Evolutionary conservation across 92 coral and sea anemone genomes (phyloP), one percentile per base, ranked within the genome.

Genomic region (Bergia sp.): DNA sequence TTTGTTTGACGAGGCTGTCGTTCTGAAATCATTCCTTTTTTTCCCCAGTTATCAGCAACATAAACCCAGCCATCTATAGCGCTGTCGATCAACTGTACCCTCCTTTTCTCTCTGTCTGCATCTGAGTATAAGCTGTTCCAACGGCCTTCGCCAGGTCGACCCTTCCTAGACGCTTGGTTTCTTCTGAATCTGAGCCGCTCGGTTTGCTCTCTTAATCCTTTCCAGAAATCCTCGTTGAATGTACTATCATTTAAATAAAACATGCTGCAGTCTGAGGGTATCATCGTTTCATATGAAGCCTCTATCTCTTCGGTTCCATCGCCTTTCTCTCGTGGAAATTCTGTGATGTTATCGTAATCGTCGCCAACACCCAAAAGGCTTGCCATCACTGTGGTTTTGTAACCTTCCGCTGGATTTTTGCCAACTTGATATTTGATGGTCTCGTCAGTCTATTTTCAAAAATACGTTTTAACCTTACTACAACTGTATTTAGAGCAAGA

Each of bases 21-120:
- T 23, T 45, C 55, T n/a, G 65, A 78, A 23, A 18, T 23, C 10
- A 1, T 18, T 49, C 55, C 66, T 23, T 29, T 23, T 47, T 78
- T 78, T 9, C 4, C 49, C 65, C 82, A 78, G 8, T 41, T 37
- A 4, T 38, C 57, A 21, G 82, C 5, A 29, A 78, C 82, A 23
- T 78, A 78, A 47, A 78, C 82, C 82, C 82, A 78, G 37, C 82
- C 82, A 23, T 78, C 82, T 21, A 20, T 12, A 23, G 82, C 15
- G 37, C 82, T 78, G 65, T 78, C 66, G 37, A 78, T 38, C 29
- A 78, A 42, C 12, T 78, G 5, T 8, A 49, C 82, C 23, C 2
- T 29, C 55, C 61, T 78, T 6, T 21, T 45, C 36, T 78, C 82
- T 23, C 82, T 78, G 55, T 78, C 82, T 2, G 82, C 82, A 4